Percentiles rank a stretch among this genome's conserved stretches.
phyloP scores from a whole-genome alignment of 2,113 vertebrate species.

The Anolis sagrei region DNA sequence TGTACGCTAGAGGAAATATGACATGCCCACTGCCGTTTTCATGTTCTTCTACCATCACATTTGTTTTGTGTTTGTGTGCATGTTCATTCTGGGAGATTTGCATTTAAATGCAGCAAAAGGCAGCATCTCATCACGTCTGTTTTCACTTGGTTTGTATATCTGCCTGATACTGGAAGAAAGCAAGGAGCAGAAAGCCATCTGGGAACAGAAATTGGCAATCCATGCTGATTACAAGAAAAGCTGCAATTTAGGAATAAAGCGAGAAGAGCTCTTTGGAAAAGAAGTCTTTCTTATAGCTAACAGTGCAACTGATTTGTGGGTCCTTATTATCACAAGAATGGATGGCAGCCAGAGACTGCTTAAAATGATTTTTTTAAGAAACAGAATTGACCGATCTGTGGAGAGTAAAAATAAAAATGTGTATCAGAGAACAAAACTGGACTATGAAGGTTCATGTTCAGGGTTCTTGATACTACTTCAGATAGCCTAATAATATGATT shows the following conservation, averaged over 20 bases:
- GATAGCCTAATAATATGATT: neutral
- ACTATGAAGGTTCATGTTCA: neutral
- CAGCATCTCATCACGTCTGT: neutral
- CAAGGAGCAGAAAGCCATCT: conserved; percentile 6
- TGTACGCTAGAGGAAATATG: conserved; percentile 38
- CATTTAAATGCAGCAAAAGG: conserved; percentile 43
- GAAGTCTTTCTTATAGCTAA: neutral
- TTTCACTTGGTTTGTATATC: conserved; percentile 21
- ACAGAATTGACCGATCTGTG: neutral
- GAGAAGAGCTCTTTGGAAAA: neutral
- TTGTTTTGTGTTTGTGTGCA: neutral
- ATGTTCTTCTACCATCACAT: conserved; percentile 40
- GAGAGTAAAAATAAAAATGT: neutral
- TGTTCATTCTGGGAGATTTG: conserved; percentile 4
- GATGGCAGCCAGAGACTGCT: neutral
- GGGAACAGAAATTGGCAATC: conserved; percentile 12
- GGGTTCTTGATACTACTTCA: neutral
- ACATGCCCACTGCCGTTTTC: conserved; percentile 7
- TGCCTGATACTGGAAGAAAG: conserved; percentile 41
- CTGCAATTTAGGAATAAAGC: neutral
- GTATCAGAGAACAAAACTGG: neutral
- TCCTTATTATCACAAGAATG: neutral
- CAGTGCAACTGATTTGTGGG: neutral
- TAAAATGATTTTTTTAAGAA: neutral
- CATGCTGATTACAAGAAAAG: conserved; percentile 7